These are phyloP conservation scores for Cynoglossus semilaevis DNA, from an alignment of 2,113 vertebrate species.

Conservation along the genomic window DNA sequence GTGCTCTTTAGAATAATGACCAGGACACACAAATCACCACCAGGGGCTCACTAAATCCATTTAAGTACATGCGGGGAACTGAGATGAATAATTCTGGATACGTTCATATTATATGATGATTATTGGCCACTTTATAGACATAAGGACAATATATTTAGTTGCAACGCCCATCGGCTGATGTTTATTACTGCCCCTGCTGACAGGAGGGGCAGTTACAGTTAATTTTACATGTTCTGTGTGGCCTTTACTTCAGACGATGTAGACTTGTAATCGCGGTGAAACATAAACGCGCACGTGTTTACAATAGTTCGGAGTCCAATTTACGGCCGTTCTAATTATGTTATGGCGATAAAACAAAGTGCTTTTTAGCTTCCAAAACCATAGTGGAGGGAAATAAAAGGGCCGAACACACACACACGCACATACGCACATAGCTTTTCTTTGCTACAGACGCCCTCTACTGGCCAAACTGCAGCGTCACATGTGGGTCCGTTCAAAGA, in stretches of 20 bases:
- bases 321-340: too few species aligned
- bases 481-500: neutral
- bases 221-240: too few species aligned
- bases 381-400: neutral
- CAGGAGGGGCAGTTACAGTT: neutral
- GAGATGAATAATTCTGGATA: conserved; percentile 5
- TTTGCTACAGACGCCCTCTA: conserved; percentile 30
- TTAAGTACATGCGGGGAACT: neutral
- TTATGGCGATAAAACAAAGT: too few species aligned
- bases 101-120: conserved; percentile 21
- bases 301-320: neutral
- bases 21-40: conserved; percentile 1
- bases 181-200: neutral
- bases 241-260: too few species aligned
- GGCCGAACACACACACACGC: neutral
- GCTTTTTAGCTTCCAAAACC: neutral
- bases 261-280: neutral
- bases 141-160: neutral
- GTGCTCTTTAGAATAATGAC: neutral
- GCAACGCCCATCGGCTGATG: neutral
- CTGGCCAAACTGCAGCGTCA: neutral
- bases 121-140: conserved; percentile 15
- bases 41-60: neutral
- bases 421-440: neutral
- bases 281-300: neutral